A percentile compares a stretch with the other conserved stretches of the same genome.
Conservation (phyloP, 2,888 invertebrate genomes). For the Melanostoma scalare region DNA sequence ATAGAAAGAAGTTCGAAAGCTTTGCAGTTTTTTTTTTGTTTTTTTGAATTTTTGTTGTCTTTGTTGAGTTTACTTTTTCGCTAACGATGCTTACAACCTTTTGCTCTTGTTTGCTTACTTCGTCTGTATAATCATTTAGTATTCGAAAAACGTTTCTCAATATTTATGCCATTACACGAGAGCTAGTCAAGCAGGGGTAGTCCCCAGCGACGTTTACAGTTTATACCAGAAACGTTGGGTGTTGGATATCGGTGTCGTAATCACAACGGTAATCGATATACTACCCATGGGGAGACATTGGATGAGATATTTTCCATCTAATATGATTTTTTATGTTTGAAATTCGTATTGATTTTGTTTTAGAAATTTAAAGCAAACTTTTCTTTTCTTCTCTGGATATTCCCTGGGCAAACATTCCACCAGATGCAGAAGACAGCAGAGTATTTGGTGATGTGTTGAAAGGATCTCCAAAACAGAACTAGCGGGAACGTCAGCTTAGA, state of each 20-base stretch:
- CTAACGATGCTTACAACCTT: constrained; percentile 15
- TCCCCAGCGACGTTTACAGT: constrained; percentile 38
- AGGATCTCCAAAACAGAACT: no score
- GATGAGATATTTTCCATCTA: constrained; percentile 22
- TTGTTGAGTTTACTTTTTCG: background rate
- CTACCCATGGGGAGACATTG: constrained; percentile 28
- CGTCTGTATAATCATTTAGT: constrained; percentile 45
- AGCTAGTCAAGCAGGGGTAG: constrained; percentile 22
- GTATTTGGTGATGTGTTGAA: no score
- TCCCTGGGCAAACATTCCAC: no score
- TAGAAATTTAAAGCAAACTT: no score
- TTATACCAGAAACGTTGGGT: constrained; percentile 19
- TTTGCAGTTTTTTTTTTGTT: constrained; percentile 16
- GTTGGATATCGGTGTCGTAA: constrained; percentile 42
- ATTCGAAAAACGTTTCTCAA: constrained; percentile 65
- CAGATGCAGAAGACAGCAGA: no score
- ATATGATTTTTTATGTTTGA: background rate
- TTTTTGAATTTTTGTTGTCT: background rate
- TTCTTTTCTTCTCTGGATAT: no score
- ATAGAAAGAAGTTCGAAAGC: constrained; percentile 34
- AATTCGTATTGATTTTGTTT: background rate
- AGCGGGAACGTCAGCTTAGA: no score
- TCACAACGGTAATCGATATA: constrained; percentile 47
- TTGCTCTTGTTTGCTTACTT: background rate
- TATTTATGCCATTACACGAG: constrained; percentile 61